Evolutionary conservation across 2,888 invertebrate species (phyloP).

Genomic region (Scaptomyza polygonia): DNA sequence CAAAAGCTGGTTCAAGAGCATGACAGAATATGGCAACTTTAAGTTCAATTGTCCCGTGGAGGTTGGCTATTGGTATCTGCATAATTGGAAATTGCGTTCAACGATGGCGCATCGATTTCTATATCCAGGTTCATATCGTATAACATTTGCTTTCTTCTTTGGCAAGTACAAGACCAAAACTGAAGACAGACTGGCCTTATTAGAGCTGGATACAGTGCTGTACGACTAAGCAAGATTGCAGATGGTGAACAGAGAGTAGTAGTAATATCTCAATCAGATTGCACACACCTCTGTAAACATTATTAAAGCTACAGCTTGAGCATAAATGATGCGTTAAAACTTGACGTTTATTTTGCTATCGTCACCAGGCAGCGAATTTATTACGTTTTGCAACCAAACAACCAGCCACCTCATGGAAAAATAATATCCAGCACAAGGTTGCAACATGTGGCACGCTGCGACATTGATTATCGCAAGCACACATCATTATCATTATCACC

Average conservation of each 20-base stretch:
- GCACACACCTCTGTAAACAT: conserved; percentile 12
- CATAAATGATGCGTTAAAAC: conserved; percentile 65
- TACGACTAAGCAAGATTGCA: conserved; percentile 14
- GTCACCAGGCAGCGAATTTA: conserved; percentile 40
- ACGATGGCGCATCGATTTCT: conserved; percentile 54
- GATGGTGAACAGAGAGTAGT: background rate
- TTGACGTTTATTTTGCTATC: conserved; percentile 59
- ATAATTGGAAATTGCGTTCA: conserved; percentile 54
- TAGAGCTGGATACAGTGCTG: conserved; percentile 6
- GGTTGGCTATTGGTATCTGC: conserved; percentile 60
- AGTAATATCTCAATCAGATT: background rate
- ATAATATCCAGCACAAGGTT: conserved; percentile 72
- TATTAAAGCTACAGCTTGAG: conserved; percentile 46
- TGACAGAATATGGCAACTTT: conserved; percentile 58
- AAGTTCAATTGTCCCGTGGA: conserved; percentile 67
- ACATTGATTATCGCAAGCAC: conserved; percentile 60
- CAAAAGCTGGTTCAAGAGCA: conserved; percentile 63
- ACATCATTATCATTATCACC: conserved; percentile 8
- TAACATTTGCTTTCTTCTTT: conserved; percentile 14
- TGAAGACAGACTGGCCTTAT: conserved; percentile 6
- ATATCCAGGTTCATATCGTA: conserved; percentile 36
- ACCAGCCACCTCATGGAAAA: conserved; percentile 43
- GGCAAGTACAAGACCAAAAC: conserved; percentile 35
- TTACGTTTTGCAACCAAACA: conserved; percentile 25
- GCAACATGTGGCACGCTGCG: conserved; percentile 69